phyloP scores from a whole-genome alignment of 2,113 vertebrate species.

The Anhinga anhinga region DNA sequence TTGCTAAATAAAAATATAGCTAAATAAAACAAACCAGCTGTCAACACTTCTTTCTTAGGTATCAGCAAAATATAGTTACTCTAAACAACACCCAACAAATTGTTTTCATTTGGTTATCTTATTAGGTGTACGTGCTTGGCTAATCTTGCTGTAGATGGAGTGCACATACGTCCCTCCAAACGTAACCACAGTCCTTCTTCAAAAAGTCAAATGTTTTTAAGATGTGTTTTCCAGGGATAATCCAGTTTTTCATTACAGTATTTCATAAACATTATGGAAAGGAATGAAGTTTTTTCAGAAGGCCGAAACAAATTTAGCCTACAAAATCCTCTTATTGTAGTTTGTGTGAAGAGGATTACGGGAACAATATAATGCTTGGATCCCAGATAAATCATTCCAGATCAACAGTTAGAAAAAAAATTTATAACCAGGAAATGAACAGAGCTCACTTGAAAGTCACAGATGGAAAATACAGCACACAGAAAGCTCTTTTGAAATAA shows the following conservation, averaged over 20 bases:
- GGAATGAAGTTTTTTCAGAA: slow-evolving; percentile 14
- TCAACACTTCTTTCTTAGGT: not conserved
- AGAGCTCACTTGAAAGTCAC: not conserved
- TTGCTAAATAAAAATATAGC: slow-evolving; percentile 41
- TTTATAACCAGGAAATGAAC: not conserved
- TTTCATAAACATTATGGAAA: not conserved
- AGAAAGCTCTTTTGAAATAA: not conserved
- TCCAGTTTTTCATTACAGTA: not conserved
- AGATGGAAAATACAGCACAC: not conserved
- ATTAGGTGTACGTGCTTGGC: not conserved
- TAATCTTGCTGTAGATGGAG: not conserved
- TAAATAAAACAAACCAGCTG: slow-evolving; percentile 16
- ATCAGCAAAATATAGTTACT: not conserved
- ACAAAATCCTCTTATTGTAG: slow-evolving; percentile 11
- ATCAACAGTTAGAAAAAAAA: not conserved
- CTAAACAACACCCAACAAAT: not conserved
- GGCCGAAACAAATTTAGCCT: not conserved
- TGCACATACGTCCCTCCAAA: not conserved
- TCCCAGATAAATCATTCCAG: not conserved
- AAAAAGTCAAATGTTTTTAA: not conserved
- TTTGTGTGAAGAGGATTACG: not conserved
- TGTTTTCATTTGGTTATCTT: not conserved
- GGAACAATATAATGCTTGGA: not conserved
- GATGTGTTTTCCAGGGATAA: not conserved
- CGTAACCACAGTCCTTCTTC: not conserved